Base-by-base conservation (phyloP, 2,888 invertebrate genomes). In the Xylota segnis region DNA sequence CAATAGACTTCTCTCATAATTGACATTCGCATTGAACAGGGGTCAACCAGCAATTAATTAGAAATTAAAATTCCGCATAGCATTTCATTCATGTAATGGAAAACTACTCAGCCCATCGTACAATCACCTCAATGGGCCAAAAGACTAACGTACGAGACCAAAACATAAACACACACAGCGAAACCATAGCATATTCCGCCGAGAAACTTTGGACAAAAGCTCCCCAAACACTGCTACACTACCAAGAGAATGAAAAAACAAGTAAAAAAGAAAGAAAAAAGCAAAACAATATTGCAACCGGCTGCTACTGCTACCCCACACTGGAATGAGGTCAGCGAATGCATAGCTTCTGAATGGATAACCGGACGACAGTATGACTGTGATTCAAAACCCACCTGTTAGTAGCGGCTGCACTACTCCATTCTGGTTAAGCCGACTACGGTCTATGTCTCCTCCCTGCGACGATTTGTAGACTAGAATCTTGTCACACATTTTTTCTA, bases 351-450 rank as follows among this genome's bases (percentile, higher is more conserved):
- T 29, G 56, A 58, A 34, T 76, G 32, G 56, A 58, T 45, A 47
- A 63, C 56, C 54, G 7, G 16, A 32, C 43, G 12, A n/a, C n/a
- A 34, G 23, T 50, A 43, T 63, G 32, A 68, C 50, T 68, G 56
- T 56, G 14, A 50, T 43, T 74, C 23, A 32, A 43, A 77, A 90
- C 90, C 93, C 93, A 97, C 98, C 98, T 92, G 98, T 98, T 86
- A 98, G 94, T 83, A 98, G 94, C 68, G 98, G 97, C 93, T 97
- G 98, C 88, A 98, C 96, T 90, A 98, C 96, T 89, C 91, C 92
- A 90, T 92, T 92, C 87, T 92, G 91, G 88, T 92, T 92, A 88
- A 90, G 90, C 23, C 91, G 89, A 52, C 90, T 91, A 71, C 91
- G 91, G 90, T 70, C 86, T 27, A 23, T 56, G 10, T 56, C 56